Percentiles rank a stretch among this genome's conserved stretches.
Evolutionary conservation across 2,113 vertebrate species (phyloP).

Genomic region (Gymnarchus niloticus): DNA sequence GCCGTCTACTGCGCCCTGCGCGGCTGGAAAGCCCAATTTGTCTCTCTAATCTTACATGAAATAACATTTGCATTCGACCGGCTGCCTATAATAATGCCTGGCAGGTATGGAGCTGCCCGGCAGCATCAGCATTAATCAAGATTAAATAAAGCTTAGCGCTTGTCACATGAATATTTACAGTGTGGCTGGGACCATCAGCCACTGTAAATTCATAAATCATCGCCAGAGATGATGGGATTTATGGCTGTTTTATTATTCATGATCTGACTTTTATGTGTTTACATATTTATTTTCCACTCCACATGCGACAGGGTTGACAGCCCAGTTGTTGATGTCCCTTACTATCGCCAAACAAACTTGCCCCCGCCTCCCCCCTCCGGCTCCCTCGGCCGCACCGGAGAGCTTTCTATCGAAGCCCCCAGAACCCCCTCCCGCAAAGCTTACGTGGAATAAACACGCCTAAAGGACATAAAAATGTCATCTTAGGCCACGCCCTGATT

Average conservation of each 20-base stretch:
- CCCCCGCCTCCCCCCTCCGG: neutral
- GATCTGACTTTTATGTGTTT: slow-evolving; percentile 65
- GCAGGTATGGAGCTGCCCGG: slow-evolving; percentile 43
- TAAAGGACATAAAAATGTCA: neutral
- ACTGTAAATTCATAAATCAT: slow-evolving; percentile 68
- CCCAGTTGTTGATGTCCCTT: slow-evolving; percentile 34
- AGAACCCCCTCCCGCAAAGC: slow-evolving; percentile 4
- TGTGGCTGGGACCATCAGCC: slow-evolving; percentile 52
- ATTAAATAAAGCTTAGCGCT: slow-evolving; percentile 58
- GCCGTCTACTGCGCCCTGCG: neutral
- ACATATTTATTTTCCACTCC: slow-evolving; percentile 63
- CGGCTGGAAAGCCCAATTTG: slow-evolving; percentile 39
- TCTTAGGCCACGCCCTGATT: neutral
- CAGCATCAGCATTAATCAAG: slow-evolving; percentile 65
- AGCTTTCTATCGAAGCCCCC: neutral
- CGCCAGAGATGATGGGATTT: slow-evolving; percentile 57
- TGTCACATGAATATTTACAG: slow-evolving; percentile 53
- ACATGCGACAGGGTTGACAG: slow-evolving; percentile 32
- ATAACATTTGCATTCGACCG: slow-evolving; percentile 54
- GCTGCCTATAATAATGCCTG: slow-evolving; percentile 46
- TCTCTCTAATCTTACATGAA: slow-evolving; percentile 49
- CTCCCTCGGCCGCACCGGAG: neutral
- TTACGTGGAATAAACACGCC: neutral
- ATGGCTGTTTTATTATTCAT: slow-evolving; percentile 74
- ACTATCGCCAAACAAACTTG: neutral